Base-by-base conservation (phyloP, 2,888 invertebrate genomes). In the Dasypolia templi region DNA sequence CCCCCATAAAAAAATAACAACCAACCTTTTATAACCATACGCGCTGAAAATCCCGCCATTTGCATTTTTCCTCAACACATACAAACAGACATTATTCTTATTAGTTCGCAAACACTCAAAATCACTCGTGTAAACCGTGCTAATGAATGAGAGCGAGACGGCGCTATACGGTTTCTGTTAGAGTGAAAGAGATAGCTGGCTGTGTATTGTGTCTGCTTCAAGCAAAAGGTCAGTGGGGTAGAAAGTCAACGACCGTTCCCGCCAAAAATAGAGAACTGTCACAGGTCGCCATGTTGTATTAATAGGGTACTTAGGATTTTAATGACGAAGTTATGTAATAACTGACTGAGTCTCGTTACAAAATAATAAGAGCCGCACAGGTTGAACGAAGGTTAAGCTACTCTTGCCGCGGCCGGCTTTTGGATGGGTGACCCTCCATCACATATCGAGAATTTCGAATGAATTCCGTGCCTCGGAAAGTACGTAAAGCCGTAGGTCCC, bases 161-260 rank as follows among this genome's bases (percentile, higher is more conserved):
- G 32, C 32, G 64, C 58, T 84, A 88, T 71, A 70, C 53, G 19
- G 14, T 53, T 39, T 9, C 2, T 6, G 2, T 29, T 55, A 4
- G 84, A 46, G 72, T 26, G 81, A 91, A 29, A 73, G 86, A 77
- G 91, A 90, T 76, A 69, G 72, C 0, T 78, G 56, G 83, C 82
- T 35, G 58, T 69, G 68, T 66, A 77, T 83, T 79, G 86, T 81
- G 86, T 82, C 85, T 59, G 61, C 86, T 86, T 79, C 68, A 75
- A 76, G 62, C 72, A 62, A 91, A 90, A 91, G 91, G 91, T 91
- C 85, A 91, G 86, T 91, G 79, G 91, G 91, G 89, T 78, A 89
- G 69, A 72, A 80, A 61, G 92, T 91, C 91, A 89, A 87, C 86
- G 94, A 92, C 92, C 93, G 90, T 88, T 90, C 87, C 84, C 90